phyloP scores from a whole-genome alignment of 2,888 invertebrate species.

The Parnassius mnemosyne region DNA sequence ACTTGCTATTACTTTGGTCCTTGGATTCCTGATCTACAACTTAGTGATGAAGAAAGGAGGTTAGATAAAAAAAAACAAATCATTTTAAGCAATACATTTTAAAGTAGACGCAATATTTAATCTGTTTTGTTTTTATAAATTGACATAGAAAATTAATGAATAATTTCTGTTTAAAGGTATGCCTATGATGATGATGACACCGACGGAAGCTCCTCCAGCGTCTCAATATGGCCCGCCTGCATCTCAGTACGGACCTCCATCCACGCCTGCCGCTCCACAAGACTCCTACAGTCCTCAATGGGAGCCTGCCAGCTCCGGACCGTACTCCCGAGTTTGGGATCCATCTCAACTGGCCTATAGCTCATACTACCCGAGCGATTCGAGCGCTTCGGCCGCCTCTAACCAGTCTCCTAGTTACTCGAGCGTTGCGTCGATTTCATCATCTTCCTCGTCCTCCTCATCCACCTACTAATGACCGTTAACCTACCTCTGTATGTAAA shows the following conservation, averaged over 20 bases:
- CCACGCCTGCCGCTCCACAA: constrained; percentile 81
- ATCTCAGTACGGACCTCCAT: constrained; percentile 74
- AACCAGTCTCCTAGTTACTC: constrained; percentile 77
- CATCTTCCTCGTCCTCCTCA: constrained; percentile 51
- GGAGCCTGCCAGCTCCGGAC: constrained; percentile 86
- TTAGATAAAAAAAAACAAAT: constrained; percentile 44
- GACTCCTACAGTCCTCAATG: constrained; percentile 88
- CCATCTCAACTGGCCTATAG: constrained; percentile 85
- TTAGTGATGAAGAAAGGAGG: constrained; percentile 88
- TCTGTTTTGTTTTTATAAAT: no score
- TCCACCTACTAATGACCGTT: constrained; percentile 51
- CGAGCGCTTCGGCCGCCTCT: constrained; percentile 78
- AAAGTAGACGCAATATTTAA: background rate
- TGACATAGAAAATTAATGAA: background rate
- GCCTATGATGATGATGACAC: constrained; percentile 87
- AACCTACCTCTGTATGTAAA: constrained; percentile 51
- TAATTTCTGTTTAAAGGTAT: constrained; percentile 73
- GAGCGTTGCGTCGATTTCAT: constrained; percentile 69
- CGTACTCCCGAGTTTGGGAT: constrained; percentile 90
- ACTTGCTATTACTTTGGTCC: constrained; percentile 88
- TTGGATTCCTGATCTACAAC: constrained; percentile 90
- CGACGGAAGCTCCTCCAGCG: constrained; percentile 81
- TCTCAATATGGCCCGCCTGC: constrained; percentile 86
- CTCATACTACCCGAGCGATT: constrained; percentile 85
- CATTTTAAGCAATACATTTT: background rate